phyloP scores from a whole-genome alignment of 2,888 invertebrate genomes.

The Acleris holmiana region DNA sequence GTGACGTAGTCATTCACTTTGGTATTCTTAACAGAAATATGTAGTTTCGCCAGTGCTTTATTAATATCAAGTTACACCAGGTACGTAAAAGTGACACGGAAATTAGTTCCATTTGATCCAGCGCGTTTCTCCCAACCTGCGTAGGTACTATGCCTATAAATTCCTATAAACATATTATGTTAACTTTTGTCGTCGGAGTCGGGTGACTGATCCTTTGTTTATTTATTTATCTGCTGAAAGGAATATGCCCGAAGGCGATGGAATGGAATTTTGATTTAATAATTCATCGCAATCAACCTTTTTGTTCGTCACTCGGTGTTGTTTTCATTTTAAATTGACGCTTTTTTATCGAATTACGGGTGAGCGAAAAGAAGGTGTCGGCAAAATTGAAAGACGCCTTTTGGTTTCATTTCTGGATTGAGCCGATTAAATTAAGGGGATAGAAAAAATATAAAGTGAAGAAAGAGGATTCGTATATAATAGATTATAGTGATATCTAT shows the following conservation, averaged over 20 bases:
- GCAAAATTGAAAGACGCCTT: conserved; percentile 31
- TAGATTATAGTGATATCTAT: too few species aligned
- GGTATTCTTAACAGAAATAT: too few species aligned
- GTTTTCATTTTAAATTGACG: conserved; percentile 36
- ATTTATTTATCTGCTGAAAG: conserved; percentile 45
- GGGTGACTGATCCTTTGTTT: conserved; percentile 6
- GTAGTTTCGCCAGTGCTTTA: too few species aligned
- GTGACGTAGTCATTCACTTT: too few species aligned
- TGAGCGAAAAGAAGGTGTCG: conserved; percentile 23
- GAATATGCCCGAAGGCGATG: conserved; percentile 44
- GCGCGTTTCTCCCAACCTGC: too few species aligned
- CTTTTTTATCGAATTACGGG: conserved; percentile 31
- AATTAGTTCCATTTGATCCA: too few species aligned
- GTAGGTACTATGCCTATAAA: too few species aligned
- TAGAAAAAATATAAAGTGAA: not conserved
- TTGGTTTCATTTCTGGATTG: conserved; percentile 24
- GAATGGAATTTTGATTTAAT: conserved; percentile 45
- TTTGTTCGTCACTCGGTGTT: conserved; percentile 37
- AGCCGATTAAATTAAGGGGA: conserved; percentile 13
- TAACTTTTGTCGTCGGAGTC: not conserved
- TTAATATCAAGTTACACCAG: too few species aligned
- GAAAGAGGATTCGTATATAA: not conserved
- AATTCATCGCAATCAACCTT: conserved; percentile 33
- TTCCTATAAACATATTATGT: not conserved
- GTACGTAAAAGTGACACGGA: too few species aligned